Conservation (phyloP, 2,113 vertebrate species). For the Chaetura pelagica region DNA sequence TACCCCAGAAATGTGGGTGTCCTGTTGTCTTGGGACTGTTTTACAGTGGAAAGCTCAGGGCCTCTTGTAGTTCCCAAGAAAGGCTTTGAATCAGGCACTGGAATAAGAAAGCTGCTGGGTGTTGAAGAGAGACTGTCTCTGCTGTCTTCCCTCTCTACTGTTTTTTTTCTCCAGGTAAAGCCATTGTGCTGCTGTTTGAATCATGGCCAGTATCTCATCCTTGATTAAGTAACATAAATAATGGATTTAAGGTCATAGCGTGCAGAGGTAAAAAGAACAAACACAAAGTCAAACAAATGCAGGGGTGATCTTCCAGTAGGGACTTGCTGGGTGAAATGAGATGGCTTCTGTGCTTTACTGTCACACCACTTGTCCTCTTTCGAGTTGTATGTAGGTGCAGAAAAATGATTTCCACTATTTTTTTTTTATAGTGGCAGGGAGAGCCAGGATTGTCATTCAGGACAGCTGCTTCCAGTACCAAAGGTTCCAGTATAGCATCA, state of each 20-base stretch:
- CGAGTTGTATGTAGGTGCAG: not conserved
- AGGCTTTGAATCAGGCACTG: not conserved
- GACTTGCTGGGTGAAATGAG: not conserved
- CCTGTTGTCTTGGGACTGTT: not conserved
- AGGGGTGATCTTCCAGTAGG: not conserved
- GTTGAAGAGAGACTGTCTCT: not conserved
- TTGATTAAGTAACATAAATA: not conserved
- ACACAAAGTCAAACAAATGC: not conserved
- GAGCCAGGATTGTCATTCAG: not conserved
- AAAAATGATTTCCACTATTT: not conserved
- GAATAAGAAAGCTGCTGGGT: not conserved
- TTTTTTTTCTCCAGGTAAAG: not conserved
- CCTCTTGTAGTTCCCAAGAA: not conserved
- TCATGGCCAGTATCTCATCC: not conserved
- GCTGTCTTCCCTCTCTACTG: not conserved
- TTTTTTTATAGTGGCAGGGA: not conserved
- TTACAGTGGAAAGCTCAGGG: not conserved
- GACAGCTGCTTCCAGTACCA: slow-evolving; percentile 19
- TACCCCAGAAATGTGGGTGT: not conserved
- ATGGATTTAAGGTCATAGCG: not conserved
- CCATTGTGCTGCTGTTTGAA: not conserved
- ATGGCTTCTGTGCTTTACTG: not conserved
- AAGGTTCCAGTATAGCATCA: not conserved
- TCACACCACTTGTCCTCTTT: not conserved
- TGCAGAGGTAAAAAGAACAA: not conserved